Evolutionary conservation across 2,888 invertebrate genomes (phyloP).

Genomic region (Leucania comma): DNA sequence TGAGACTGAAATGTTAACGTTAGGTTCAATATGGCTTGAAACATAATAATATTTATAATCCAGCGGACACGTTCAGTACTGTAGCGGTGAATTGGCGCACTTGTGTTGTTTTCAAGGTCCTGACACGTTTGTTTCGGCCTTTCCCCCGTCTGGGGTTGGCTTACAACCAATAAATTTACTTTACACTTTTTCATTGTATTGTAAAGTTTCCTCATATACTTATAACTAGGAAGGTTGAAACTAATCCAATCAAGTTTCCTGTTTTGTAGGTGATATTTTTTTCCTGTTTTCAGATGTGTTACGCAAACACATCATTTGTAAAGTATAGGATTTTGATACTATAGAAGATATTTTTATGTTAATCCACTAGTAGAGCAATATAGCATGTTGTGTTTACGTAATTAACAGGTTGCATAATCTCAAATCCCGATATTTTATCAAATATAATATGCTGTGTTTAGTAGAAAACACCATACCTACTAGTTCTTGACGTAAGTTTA

Average conservation of each 20-base stretch:
- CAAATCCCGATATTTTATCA: background rate
- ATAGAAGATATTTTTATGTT: conserved; percentile 8
- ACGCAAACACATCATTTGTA: conserved; percentile 2
- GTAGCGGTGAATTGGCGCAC: conserved; percentile 70
- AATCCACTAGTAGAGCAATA: conserved; percentile 6
- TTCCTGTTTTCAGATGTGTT: background rate
- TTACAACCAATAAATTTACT: conserved; percentile 30
- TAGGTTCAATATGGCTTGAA: conserved; percentile 53
- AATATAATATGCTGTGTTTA: conserved; percentile 15
- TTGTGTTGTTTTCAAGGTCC: conserved; percentile 77
- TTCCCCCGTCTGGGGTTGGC: conserved; percentile 65
- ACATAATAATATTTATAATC: conserved; percentile 26
- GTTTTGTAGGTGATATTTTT: background rate
- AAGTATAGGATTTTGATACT: background rate
- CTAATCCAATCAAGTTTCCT: background rate
- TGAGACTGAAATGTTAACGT: conserved; percentile 24
- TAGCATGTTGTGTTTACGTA: conserved; percentile 11
- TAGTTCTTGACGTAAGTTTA: conserved; percentile 10
- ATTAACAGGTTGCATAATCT: conserved; percentile 20
- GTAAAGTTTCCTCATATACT: background rate
- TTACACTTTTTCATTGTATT: background rate
- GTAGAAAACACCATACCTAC: conserved; percentile 24
- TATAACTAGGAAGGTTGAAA: background rate
- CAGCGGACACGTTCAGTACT: conserved; percentile 62
- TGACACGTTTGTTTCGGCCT: conserved; percentile 72